These are phyloP conservation scores for Leucophora obtusa DNA, from an alignment of 2,888 invertebrate genomes.

Conservation along the genomic window DNA sequence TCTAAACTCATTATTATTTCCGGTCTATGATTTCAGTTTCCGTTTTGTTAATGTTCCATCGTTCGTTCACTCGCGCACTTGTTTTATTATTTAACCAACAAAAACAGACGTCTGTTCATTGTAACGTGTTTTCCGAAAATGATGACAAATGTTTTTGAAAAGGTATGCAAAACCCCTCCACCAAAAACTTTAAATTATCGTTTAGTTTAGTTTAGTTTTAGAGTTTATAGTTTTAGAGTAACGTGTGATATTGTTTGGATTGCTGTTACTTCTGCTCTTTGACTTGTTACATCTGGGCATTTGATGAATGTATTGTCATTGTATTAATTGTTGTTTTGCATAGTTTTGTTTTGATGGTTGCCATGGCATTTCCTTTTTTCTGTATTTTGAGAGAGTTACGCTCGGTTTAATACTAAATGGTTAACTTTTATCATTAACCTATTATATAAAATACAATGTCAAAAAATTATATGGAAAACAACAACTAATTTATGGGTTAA, in stretches of 20 bases:
- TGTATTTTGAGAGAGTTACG: neutral
- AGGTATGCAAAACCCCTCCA: constrained; percentile 66
- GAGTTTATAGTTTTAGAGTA: neutral
- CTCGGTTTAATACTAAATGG: no score
- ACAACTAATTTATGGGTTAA: no score
- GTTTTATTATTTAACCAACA: constrained; percentile 49
- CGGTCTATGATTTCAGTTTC: constrained; percentile 58
- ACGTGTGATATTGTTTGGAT: constrained; percentile 11
- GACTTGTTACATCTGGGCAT: constrained; percentile 46
- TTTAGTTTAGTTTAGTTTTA: constrained; percentile 33
- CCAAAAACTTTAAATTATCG: constrained; percentile 48
- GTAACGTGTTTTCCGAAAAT: constrained; percentile 73
- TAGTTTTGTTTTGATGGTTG: neutral
- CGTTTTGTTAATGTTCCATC: constrained; percentile 26
- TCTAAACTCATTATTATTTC: constrained; percentile 62
- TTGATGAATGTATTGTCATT: constrained; percentile 11
- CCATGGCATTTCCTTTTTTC: neutral
- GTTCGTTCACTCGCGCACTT: constrained; percentile 33
- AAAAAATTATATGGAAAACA: no score
- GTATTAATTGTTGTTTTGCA: neutral
- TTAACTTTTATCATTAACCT: no score
- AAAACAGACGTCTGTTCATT: constrained; percentile 70
- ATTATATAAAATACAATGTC: no score
- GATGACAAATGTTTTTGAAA: constrained; percentile 69
- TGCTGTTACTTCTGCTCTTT: constrained; percentile 50